Evolutionary conservation across 2,113 vertebrate genomes (phyloP).

Genomic region (Phyllostomus hastatus): DNA sequence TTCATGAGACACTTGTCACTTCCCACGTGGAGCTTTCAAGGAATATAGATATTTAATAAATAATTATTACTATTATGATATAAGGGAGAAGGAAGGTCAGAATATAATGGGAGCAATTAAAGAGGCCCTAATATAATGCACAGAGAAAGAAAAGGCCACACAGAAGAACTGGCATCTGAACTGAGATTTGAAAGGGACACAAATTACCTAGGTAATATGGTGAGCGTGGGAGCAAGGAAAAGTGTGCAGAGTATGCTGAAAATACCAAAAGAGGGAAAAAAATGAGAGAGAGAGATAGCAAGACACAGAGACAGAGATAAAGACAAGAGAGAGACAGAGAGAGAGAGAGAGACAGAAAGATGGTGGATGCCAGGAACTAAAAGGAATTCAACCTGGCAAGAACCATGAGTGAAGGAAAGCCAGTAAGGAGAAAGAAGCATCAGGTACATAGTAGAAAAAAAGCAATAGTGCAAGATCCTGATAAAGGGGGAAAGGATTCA

Average conservation of each 20-base stretch:
- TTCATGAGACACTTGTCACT: neutral
- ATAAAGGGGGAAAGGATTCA: neutral
- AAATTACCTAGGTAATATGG: neutral
- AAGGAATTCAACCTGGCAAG: neutral
- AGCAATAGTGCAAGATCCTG: neutral
- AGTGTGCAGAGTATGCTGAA: neutral
- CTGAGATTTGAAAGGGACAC: neutral
- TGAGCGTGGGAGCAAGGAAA: accelerated
- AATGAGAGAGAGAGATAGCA: neutral
- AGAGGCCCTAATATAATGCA: neutral
- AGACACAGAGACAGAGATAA: neutral
- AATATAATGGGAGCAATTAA: neutral
- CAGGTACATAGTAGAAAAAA: neutral
- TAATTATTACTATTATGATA: neutral
- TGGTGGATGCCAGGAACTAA: neutral
- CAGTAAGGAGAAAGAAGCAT: neutral
- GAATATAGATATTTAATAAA: neutral
- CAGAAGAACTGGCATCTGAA: neutral
- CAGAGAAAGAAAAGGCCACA: neutral
- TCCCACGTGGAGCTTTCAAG: neutral
- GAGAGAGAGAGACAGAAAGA: neutral
- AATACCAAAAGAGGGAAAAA: neutral
- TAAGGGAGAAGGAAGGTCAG: neutral
- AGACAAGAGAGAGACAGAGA: neutral
- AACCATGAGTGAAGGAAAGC: neutral